Evolutionary conservation across 1,140 invertebrate genomes (phyloP).

Genomic region (Tribolium castaneum): DNA sequence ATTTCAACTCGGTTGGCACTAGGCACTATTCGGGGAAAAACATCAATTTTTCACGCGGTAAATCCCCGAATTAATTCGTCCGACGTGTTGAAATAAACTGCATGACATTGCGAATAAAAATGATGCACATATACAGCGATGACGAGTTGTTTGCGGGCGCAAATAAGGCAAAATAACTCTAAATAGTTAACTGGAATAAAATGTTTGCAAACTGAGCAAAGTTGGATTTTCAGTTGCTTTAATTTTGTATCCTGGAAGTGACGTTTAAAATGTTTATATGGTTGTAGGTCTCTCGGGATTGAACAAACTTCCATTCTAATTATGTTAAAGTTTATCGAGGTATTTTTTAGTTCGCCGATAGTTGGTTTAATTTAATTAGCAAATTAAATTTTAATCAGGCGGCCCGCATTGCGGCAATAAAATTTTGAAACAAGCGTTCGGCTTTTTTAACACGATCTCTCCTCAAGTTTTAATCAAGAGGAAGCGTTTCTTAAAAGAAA

Average conservation of each 20-base stretch:
- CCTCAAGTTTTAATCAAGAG: neutral
- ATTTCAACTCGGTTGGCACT: neutral
- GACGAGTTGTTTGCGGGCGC: too few relatives aligned
- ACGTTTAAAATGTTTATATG: neutral
- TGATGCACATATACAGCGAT: too few relatives aligned
- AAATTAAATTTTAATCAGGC: neutral
- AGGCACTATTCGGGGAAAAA: neutral
- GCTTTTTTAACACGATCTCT: neutral
- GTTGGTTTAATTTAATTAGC: neutral
- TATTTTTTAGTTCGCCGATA: neutral
- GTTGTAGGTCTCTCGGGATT: neutral
- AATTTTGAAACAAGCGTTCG: neutral
- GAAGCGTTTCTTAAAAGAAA: conserved; percentile 1
- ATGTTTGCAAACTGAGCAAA: neutral
- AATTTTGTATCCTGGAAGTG: neutral
- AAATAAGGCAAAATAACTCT: too few relatives aligned
- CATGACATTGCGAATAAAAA: too few relatives aligned
- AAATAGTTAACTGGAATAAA: too few relatives aligned
- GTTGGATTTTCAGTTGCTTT: neutral
- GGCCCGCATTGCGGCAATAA: neutral
- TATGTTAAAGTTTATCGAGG: neutral
- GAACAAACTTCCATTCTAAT: neutral
- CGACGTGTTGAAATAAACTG: too few relatives aligned
- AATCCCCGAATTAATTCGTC: too few relatives aligned
- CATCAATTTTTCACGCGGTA: neutral